Conservation (phyloP, 2,888 invertebrate genomes). For the Belgica antarctica region DNA sequence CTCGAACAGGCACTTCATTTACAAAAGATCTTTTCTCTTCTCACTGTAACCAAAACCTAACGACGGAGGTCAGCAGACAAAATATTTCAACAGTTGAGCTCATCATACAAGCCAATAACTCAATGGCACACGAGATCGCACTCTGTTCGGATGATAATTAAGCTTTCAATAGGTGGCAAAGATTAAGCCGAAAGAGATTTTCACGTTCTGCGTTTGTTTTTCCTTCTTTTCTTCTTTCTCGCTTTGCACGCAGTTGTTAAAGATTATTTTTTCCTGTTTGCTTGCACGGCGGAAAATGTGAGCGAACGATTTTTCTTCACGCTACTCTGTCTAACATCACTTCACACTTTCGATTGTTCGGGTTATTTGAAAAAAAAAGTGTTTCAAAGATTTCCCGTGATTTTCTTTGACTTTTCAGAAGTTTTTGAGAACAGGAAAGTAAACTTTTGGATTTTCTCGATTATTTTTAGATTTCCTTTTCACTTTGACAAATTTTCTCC, state of each 20-base stretch:
- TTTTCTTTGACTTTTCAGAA: background rate
- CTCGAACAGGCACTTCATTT: constrained; percentile 20
- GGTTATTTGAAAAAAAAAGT: background rate
- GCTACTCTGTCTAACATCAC: constrained; percentile 41
- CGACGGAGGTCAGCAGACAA: constrained; percentile 18
- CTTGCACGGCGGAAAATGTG: constrained; percentile 26
- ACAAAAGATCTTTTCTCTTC: constrained; percentile 9
- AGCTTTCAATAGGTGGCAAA: constrained; percentile 52
- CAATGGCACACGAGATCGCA: constrained; percentile 40
- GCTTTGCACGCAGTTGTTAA: background rate
- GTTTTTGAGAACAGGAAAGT: no score
- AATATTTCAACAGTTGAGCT: constrained; percentile 31
- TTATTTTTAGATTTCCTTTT: no score
- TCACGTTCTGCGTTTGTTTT: background rate
- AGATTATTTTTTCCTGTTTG: constrained; percentile 42
- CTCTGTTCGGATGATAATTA: constrained; percentile 50
- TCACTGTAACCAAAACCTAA: background rate
- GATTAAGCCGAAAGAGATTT: constrained; percentile 46
- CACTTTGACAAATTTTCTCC: constrained; percentile 3
- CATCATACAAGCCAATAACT: constrained; percentile 34
- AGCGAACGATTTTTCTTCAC: constrained; percentile 34
- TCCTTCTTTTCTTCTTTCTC: background rate
- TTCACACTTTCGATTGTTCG: constrained; percentile 42
- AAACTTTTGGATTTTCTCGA: no score
- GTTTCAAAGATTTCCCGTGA: background rate